Evolutionary conservation across 2,888 invertebrate genomes (phyloP).

Genomic region (Nesidiocoris tenuis): DNA sequence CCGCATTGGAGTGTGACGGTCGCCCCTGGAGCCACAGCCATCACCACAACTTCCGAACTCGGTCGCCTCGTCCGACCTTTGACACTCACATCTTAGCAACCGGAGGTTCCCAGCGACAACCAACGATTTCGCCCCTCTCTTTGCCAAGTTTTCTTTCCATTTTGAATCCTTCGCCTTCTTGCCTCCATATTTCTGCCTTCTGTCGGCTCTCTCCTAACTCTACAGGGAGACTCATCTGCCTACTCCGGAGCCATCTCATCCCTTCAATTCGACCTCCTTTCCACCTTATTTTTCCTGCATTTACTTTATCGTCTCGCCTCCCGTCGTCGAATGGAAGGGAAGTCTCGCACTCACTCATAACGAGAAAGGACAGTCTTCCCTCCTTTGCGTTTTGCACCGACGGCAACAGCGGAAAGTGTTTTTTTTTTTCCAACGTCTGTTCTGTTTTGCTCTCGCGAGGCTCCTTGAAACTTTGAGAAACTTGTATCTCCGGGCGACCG

Average conservation of each 20-base stretch:
- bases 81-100: background rate
- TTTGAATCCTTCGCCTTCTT: background rate
- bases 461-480: background rate
- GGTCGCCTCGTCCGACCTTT: background rate
- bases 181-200: background rate
- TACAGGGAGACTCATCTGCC: background rate
- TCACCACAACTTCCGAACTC: background rate
- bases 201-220: background rate
- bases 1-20: too few species aligned
- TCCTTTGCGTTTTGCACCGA: background rate
- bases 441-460: background rate
- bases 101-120: background rate
- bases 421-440: background rate
- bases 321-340: background rate
- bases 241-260: background rate
- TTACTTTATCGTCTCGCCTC: background rate
- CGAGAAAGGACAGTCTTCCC: background rate
- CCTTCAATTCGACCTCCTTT: background rate
- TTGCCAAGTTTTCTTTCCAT: background rate
- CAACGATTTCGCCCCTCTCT: background rate
- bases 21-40: background rate
- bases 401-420: background rate
- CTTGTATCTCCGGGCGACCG: background rate
- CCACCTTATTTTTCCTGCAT: background rate
- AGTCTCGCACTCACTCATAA: background rate